phyloP scores from a whole-genome alignment of 2,797 vertebrate genomes.

The Rhadinocentrus ornatus region DNA sequence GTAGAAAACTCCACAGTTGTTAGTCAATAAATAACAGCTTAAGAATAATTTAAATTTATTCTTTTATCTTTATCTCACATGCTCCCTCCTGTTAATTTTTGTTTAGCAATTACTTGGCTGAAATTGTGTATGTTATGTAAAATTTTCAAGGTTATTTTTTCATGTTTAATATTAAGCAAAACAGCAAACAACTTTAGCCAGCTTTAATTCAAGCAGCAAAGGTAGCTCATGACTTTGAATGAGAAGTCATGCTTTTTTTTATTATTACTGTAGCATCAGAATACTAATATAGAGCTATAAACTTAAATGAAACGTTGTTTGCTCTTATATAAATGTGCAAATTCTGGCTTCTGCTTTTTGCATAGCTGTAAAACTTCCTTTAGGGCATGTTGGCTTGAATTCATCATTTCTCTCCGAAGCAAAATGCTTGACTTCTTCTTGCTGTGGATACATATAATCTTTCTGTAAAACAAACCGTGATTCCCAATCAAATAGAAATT shows the following conservation, averaged over 20 bases:
- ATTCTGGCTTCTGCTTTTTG: slow-evolving; percentile 25
- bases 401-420: slow-evolving; percentile 14
- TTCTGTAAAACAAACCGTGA: slow-evolving; percentile 24
- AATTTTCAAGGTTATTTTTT: slow-evolving; percentile 27
- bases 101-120: not conserved
- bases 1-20: too few relatives aligned
- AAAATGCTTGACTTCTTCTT: slow-evolving; percentile 16
- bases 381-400: slow-evolving; percentile 19
- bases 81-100: not conserved
- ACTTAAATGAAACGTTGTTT: slow-evolving; percentile 34
- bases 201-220: slow-evolving; percentile 14
- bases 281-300: slow-evolving; percentile 44
- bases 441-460: slow-evolving; percentile 4
- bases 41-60: slow-evolving; percentile 9
- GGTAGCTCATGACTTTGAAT: slow-evolving; percentile 37
- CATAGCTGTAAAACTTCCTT: slow-evolving; percentile 10
- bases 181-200: slow-evolving; percentile 16
- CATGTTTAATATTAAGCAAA: slow-evolving; percentile 18
- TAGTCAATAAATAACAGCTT: not conserved
- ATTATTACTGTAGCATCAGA: slow-evolving; percentile 21
- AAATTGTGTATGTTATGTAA: slow-evolving; percentile 2
- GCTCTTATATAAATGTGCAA: slow-evolving; percentile 48
- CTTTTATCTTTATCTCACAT: not conserved
- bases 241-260: slow-evolving; percentile 22
- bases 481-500: slow-evolving; percentile 8